Percentiles rank a stretch among this genome's conserved stretches.
phyloP scores from a whole-genome alignment of 2,797 vertebrate species.

The Petrocephalus sullivani region DNA sequence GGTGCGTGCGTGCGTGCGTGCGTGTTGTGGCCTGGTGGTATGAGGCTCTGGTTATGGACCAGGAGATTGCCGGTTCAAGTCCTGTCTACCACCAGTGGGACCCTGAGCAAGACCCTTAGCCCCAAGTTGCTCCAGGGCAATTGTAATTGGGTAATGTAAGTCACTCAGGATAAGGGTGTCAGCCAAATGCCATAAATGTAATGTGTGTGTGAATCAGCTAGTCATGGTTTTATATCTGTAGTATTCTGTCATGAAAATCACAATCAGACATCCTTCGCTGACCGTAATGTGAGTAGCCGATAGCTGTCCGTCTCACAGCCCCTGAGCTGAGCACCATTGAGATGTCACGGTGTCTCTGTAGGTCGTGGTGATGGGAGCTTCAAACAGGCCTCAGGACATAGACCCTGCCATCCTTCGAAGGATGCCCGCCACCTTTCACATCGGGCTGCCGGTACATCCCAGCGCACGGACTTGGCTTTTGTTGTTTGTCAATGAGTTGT shows the following conservation, averaged over 20 bases:
- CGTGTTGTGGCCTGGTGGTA: neutral
- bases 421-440: conserved; percentile 67
- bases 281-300: neutral
- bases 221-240: neutral
- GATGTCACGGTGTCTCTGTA: conserved; percentile 27
- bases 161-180: too few species aligned
- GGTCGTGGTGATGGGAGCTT: conserved; percentile 77
- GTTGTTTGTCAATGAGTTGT: too few species aligned
- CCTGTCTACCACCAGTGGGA: too few species aligned
- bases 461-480: neutral
- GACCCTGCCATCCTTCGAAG: conserved; percentile 69
- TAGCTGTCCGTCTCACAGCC: neutral
- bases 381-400: conserved; percentile 71
- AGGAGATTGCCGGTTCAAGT: too few species aligned
- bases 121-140: too few species aligned
- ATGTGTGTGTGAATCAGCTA: too few species aligned
- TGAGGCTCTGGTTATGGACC: too few species aligned
- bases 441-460: conserved; percentile 63
- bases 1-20: neutral
- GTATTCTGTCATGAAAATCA: neutral
- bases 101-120: too few species aligned
- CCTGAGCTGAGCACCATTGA: neutral
- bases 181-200: too few species aligned
- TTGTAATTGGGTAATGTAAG: too few species aligned
- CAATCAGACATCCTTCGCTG: neutral